Evolutionary conservation across 2,888 invertebrate species (phyloP).

Genomic region (Meganola albula): DNA sequence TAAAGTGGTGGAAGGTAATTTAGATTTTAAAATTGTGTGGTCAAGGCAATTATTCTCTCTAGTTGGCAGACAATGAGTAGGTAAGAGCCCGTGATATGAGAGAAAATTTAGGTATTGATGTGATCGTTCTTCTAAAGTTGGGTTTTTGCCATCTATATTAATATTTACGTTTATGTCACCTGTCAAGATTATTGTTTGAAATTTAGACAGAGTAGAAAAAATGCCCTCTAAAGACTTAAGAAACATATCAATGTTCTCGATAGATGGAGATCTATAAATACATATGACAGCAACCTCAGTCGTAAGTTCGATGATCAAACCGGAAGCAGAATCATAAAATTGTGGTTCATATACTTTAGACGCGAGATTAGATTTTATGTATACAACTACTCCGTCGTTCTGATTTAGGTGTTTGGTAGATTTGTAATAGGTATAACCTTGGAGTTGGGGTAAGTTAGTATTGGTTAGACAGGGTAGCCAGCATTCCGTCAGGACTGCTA

Average conservation of each 20-base stretch:
- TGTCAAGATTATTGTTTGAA: no score
- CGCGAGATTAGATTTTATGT: not conserved
- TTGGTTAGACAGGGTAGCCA: slow-evolving; percentile 1
- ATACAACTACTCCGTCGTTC: slow-evolving; percentile 1
- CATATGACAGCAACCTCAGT: slow-evolving; percentile 1
- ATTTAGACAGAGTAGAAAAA: not conserved
- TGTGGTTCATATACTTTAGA: not conserved
- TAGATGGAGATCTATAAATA: slow-evolving; percentile 3
- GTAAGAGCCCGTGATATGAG: not conserved
- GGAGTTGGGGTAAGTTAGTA: not conserved
- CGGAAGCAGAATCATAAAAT: not conserved
- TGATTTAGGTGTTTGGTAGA: slow-evolving; percentile 1
- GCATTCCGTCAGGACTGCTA: slow-evolving; percentile 1
- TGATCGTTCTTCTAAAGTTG: not conserved
- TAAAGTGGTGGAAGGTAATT: not conserved
- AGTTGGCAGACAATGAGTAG: not conserved
- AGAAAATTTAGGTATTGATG: not conserved
- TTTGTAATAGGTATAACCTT: not conserved
- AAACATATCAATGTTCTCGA: not conserved
- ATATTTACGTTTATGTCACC: not conserved
- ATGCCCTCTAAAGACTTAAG: not conserved
- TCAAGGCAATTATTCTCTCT: not conserved
- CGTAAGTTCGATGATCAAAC: not conserved
- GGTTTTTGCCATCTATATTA: not conserved
- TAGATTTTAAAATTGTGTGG: not conserved